These are phyloP conservation scores for Labeo calbasu DNA, from an alignment of 2,797 vertebrate species.

Conservation along the genomic window DNA sequence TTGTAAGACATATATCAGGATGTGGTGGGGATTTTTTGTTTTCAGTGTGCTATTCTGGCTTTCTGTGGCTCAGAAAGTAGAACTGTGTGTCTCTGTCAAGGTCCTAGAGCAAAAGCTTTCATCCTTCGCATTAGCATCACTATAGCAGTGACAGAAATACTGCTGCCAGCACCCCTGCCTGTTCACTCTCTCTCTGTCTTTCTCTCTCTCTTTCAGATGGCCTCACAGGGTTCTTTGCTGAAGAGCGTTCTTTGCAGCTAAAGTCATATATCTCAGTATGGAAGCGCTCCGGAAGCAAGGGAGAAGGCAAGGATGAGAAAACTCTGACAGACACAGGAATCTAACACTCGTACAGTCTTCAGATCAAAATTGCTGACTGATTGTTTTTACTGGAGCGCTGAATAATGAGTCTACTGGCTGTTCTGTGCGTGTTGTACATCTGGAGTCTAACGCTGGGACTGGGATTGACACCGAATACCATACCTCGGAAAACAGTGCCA, in stretches of 20 bases:
- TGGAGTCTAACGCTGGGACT: constrained; percentile 60
- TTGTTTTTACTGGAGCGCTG: not conserved
- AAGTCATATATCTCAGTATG: constrained; percentile 75
- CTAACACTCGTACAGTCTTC: not conserved
- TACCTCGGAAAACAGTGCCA: constrained; percentile 73
- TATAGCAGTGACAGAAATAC: constrained; percentile 81
- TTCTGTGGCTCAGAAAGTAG: not conserved
- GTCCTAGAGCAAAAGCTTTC: constrained; percentile 76
- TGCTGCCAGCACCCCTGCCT: constrained; percentile 68
- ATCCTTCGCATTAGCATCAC: constrained; percentile 79
- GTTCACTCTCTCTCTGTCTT: not conserved
- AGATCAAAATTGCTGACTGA: not conserved
- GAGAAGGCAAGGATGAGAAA: constrained; percentile 23
- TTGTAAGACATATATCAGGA: not conserved
- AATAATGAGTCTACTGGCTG: constrained; percentile 66
- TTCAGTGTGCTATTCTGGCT: not conserved
- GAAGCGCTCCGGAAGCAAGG: constrained; percentile 65
- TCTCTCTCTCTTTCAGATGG: constrained; percentile 45
- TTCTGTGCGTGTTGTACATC: constrained; percentile 67
- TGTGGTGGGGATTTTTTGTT: not conserved
- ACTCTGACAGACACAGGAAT: constrained; percentile 12
- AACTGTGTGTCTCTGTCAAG: constrained; percentile 65
- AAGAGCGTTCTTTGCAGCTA: constrained; percentile 58
- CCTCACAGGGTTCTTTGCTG: constrained; percentile 67
- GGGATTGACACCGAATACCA: not conserved